Conservation (phyloP, 2,113 vertebrate genomes). For the Panthera uncia region DNA sequence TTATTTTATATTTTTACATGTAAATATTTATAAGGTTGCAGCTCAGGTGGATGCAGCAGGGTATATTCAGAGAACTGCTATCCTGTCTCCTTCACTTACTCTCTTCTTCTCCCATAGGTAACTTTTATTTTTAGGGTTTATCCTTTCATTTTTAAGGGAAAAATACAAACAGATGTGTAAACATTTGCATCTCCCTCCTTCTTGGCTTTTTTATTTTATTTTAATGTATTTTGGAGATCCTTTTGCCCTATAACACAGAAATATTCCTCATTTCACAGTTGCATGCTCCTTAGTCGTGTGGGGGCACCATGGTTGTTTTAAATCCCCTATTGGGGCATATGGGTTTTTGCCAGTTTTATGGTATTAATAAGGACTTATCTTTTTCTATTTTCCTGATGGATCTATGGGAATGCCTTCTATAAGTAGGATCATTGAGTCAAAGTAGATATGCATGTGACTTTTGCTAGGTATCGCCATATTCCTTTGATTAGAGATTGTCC, state of each 20-base stretch:
- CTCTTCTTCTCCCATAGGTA: background rate
- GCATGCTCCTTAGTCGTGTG: background rate
- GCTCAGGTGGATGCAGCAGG: background rate
- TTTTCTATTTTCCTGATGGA: background rate
- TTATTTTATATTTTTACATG: background rate
- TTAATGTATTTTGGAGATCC: background rate
- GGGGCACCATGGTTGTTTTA: no score
- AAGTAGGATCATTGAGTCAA: background rate
- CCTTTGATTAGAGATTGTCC: background rate
- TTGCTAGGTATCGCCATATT: background rate
- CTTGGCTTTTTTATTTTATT: background rate
- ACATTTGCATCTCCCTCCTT: background rate
- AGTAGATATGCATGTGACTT: background rate
- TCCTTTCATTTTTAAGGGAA: slow-evolving; percentile 9
- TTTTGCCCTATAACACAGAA: background rate
- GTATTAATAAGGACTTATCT: background rate
- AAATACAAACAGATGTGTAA: background rate
- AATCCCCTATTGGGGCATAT: background rate
- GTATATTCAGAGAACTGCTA: background rate
- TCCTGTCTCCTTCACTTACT: background rate
- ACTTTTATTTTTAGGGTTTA: background rate
- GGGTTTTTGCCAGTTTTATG: background rate
- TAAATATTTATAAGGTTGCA: background rate
- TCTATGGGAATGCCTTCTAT: background rate
- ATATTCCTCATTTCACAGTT: background rate